A percentile compares a stretch with the other conserved stretches of the same genome.
Conservation (phyloP, 2,888 invertebrate genomes). For the Andrena minutula region DNA sequence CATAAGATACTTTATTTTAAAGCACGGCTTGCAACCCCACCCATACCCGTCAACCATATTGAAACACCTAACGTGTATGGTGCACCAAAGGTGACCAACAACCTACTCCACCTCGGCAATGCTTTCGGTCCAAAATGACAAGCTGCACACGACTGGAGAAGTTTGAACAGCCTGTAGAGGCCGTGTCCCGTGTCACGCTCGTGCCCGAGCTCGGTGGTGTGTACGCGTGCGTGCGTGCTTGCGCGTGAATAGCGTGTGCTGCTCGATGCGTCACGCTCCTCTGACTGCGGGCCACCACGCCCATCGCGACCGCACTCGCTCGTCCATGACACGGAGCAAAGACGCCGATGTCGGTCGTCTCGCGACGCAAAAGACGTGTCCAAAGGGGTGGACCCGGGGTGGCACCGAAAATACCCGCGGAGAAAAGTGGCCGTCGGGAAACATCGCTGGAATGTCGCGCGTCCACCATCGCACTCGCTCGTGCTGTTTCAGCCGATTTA, state of each 20-base stretch:
- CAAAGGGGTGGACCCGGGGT: slow-evolving; percentile 31
- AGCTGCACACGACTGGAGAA: neutral
- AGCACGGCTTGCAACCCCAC: no score
- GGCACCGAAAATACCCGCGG: slow-evolving; percentile 61
- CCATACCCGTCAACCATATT: neutral
- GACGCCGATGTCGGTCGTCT: slow-evolving; percentile 58
- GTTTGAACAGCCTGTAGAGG: neutral
- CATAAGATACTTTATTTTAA: no score
- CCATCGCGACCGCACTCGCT: slow-evolving; percentile 81
- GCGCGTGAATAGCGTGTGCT: slow-evolving; percentile 64
- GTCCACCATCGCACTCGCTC: slow-evolving; percentile 11
- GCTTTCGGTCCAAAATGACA: neutral
- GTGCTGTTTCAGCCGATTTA: slow-evolving; percentile 23
- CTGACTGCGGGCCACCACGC: slow-evolving; percentile 79
- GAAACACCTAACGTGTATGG: neutral
- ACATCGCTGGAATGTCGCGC: slow-evolving; percentile 30
- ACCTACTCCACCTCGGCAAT: neutral
- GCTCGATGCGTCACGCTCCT: slow-evolving; percentile 76
- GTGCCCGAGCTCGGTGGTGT: slow-evolving; percentile 42
- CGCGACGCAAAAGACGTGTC: slow-evolving; percentile 31
- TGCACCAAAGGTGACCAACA: neutral
- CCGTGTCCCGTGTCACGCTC: slow-evolving; percentile 69
- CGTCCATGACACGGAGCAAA: slow-evolving; percentile 80
- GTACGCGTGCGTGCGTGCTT: slow-evolving; percentile 35
- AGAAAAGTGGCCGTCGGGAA: slow-evolving; percentile 28